A percentile compares a stretch with the other conserved stretches of the same genome.
These are phyloP conservation scores for Colistium nudipinnis DNA, from an alignment of 2,113 vertebrate genomes.

Conservation along the genomic window DNA sequence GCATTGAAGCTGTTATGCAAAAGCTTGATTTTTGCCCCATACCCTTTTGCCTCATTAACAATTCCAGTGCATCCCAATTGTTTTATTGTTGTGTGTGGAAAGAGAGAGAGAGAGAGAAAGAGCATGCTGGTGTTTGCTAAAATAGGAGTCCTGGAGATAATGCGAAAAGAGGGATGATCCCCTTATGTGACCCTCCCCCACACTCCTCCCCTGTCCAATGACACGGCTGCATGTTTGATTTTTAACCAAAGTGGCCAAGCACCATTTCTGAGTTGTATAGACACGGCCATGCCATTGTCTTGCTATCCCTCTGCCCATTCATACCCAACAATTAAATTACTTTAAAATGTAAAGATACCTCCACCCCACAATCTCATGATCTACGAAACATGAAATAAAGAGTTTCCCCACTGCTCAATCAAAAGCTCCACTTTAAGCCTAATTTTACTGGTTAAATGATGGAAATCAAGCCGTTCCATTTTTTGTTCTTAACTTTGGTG, in stretches of 20 bases:
- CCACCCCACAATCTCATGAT: slow-evolving; percentile 42
- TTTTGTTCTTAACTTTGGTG: too few relatives aligned
- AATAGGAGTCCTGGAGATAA: slow-evolving; percentile 38
- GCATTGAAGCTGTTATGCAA: slow-evolving; percentile 41
- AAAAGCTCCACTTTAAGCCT: not conserved
- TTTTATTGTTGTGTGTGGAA: not conserved
- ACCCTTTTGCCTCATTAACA: slow-evolving; percentile 59
- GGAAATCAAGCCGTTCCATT: too few relatives aligned
- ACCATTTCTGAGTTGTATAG: slow-evolving; percentile 18
- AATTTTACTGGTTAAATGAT: not conserved
- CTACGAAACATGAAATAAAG: slow-evolving; percentile 24
- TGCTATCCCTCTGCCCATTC: slow-evolving; percentile 59
- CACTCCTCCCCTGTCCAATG: slow-evolving; percentile 39
- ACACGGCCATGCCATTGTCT: slow-evolving; percentile 33
- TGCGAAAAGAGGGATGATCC: slow-evolving; percentile 42
- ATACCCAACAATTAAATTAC: slow-evolving; percentile 48
- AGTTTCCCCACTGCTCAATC: slow-evolving; percentile 18
- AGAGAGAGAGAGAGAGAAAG: not conserved
- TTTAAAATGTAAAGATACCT: slow-evolving; percentile 51
- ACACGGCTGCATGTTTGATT: slow-evolving; percentile 50
- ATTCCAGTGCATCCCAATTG: slow-evolving; percentile 32
- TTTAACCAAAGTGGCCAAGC: slow-evolving; percentile 23
- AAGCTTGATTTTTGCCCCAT: slow-evolving; percentile 12
- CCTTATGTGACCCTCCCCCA: slow-evolving; percentile 14
- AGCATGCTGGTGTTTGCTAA: slow-evolving; percentile 16